These are phyloP conservation scores for Euclidia mi DNA, from an alignment of 2,888 invertebrate genomes.

Conservation along the genomic window DNA sequence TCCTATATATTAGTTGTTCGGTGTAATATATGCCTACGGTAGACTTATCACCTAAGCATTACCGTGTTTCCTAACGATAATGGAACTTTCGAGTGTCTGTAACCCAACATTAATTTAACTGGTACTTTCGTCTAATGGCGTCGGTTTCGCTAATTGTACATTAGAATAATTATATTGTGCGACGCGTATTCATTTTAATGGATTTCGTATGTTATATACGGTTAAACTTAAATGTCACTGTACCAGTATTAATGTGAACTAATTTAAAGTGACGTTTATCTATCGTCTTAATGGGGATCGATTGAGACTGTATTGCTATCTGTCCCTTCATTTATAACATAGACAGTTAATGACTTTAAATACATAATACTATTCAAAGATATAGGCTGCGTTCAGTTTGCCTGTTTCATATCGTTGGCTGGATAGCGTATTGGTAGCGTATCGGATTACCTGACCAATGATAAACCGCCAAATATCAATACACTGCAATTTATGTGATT, in stretches of 20 bases:
- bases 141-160: slow-evolving; percentile 88
- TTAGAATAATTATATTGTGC: slow-evolving; percentile 86
- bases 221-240: slow-evolving; percentile 69
- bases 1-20: slow-evolving; percentile 34
- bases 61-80: slow-evolving; percentile 86
- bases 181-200: slow-evolving; percentile 82
- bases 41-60: slow-evolving; percentile 79
- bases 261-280: slow-evolving; percentile 36
- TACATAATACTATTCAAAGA: no score
- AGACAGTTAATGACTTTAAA: no score
- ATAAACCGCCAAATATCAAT: no score
- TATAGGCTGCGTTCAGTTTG: no score
- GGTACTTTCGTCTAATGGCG: slow-evolving; percentile 86
- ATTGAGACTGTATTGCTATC: background rate
- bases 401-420: no score
- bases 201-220: slow-evolving; percentile 76
- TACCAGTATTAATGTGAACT: slow-evolving; percentile 59
- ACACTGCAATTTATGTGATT: no score
- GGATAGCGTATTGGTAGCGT: no score
- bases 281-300: slow-evolving; percentile 7
- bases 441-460: no score
- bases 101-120: slow-evolving; percentile 88
- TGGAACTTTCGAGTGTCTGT: slow-evolving; percentile 88
- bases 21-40: slow-evolving; percentile 51
- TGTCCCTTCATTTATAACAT: background rate